Percentiles rank a stretch among this genome's conserved stretches.
Conservation (phyloP, 2,888 invertebrate species). For the Hydrotaea diabolus region DNA sequence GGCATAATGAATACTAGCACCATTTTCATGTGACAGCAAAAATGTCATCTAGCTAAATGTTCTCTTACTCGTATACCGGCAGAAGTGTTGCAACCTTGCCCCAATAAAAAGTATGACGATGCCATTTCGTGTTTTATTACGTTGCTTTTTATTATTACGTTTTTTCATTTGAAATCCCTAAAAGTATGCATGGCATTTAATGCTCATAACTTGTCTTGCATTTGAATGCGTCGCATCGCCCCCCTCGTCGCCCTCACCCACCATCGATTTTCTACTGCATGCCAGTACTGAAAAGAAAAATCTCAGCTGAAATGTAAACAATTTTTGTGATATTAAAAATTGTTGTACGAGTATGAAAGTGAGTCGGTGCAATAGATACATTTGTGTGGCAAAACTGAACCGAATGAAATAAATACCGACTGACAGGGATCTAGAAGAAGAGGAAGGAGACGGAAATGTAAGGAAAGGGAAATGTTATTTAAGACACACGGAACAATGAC, state of each 20-base stretch:
- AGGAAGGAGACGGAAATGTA: no score
- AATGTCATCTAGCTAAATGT: conserved; percentile 1
- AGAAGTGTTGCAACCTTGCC: conserved; percentile 15
- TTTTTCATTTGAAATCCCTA: conserved; percentile 12
- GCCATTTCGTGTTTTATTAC: neutral
- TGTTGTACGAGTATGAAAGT: conserved; percentile 16
- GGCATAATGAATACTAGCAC: neutral
- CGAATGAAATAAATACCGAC: neutral
- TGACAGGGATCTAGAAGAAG: neutral
- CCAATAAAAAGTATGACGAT: neutral
- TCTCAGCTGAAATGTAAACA: conserved; percentile 36
- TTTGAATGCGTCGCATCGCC: neutral
- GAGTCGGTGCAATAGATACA: conserved; percentile 11
- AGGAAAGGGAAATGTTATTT: conserved; percentile 7
- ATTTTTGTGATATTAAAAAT: conserved; percentile 32
- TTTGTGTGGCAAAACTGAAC: conserved; percentile 21
- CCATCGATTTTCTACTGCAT: neutral
- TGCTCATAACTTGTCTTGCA: conserved; percentile 4
- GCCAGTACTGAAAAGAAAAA: neutral
- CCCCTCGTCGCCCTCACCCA: neutral
- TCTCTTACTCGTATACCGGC: neutral
- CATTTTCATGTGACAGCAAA: neutral
- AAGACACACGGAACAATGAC: conserved; percentile 25
- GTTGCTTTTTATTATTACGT: conserved; percentile 10
- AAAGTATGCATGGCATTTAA: neutral